Conservation (phyloP, 2,113 vertebrate genomes). For the Xiphophorus hellerii region DNA sequence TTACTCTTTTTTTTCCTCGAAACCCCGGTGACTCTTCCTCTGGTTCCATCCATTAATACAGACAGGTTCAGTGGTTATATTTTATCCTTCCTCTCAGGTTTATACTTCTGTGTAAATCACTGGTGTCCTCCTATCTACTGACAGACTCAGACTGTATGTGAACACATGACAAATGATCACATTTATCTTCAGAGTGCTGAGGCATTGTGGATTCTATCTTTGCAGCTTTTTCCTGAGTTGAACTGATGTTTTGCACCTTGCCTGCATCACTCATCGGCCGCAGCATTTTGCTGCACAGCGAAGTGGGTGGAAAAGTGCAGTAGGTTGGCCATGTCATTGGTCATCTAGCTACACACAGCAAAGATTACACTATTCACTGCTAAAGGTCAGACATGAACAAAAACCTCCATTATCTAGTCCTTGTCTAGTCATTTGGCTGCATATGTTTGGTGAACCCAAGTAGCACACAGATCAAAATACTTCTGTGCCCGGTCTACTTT, state of each 20-base stretch:
- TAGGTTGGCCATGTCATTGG: slow-evolving; percentile 12
- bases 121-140: slow-evolving; percentile 16
- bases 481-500: not conserved
- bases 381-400: slow-evolving; percentile 15
- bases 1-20: slow-evolving; percentile 39
- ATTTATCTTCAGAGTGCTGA: slow-evolving; percentile 7
- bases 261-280: not conserved
- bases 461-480: not conserved
- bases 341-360: slow-evolving; percentile 11
- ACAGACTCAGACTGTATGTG: slow-evolving; percentile 36
- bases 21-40: slow-evolving; percentile 14
- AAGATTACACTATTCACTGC: slow-evolving; percentile 17
- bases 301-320: slow-evolving; percentile 13
- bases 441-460: not conserved
- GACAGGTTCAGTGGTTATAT: slow-evolving; percentile 35
- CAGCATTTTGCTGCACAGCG: slow-evolving; percentile 7
- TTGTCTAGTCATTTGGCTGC: slow-evolving; percentile 14
- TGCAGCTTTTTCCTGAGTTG: slow-evolving; percentile 16
- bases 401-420: not conserved
- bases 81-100: slow-evolving; percentile 25
- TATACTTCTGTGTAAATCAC: slow-evolving; percentile 36
- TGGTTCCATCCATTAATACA: slow-evolving; percentile 44
- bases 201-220: slow-evolving; percentile 6
- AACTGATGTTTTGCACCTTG: slow-evolving; percentile 12
- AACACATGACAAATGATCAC: slow-evolving; percentile 15